Evolutionary conservation across 2,888 invertebrate genomes (phyloP).

Genomic region (Pyrochroa serraticornis): DNA sequence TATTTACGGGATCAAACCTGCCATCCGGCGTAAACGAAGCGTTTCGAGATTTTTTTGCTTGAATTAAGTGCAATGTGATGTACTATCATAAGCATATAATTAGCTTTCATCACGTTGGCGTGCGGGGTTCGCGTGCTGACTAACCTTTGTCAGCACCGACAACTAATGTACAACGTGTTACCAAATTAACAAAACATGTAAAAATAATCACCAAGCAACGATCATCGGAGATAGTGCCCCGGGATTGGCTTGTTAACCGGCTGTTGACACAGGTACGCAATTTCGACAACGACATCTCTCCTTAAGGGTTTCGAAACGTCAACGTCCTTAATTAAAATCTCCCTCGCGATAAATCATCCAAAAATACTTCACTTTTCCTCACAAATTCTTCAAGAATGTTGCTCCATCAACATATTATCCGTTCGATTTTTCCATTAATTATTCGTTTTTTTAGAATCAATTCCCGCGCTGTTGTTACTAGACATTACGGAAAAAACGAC

Average conservation of each 20-base stretch:
- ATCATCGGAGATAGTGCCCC: neutral
- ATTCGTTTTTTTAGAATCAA: neutral
- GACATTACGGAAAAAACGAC: neutral
- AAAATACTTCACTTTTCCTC: too few relatives aligned
- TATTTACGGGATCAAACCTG: too few relatives aligned
- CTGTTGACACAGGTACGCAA: too few relatives aligned
- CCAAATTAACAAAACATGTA: conserved; percentile 30
- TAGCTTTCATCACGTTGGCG: conserved; percentile 25
- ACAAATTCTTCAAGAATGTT: too few relatives aligned
- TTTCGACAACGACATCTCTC: too few relatives aligned
- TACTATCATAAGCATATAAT: conserved; percentile 11
- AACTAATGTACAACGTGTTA: conserved; percentile 16
- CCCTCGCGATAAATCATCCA: too few relatives aligned
- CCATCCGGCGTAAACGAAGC: too few relatives aligned
- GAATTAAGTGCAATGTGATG: conserved; percentile 1
- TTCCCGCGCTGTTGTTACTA: neutral
- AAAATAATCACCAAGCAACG: conserved; percentile 18
- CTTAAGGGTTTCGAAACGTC: too few relatives aligned
- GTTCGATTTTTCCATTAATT: neutral
- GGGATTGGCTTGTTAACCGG: too few relatives aligned
- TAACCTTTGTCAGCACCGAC: conserved; percentile 11
- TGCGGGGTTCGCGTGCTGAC: conserved; percentile 24
- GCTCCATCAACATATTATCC: too few relatives aligned
- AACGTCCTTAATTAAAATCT: too few relatives aligned
- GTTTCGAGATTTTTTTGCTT: too few relatives aligned